Base-by-base conservation (phyloP, 2,113 vertebrate species). In the Tragelaphus scriptus region DNA sequence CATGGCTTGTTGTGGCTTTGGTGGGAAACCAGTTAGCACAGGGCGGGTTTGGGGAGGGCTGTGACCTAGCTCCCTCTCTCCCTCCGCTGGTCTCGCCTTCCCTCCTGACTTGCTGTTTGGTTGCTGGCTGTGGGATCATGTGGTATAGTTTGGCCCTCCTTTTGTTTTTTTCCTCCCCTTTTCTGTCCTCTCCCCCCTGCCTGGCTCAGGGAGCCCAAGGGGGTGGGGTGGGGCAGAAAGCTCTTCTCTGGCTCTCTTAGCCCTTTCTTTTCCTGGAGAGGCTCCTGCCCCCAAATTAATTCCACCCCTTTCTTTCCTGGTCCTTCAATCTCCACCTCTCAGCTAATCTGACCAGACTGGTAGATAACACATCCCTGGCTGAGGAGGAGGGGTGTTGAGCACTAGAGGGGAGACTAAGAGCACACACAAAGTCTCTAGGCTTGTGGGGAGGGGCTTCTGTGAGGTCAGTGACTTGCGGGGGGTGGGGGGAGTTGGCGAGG, bases 51-150 rank as follows among this genome's bases (percentile, higher is more conserved):
- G 55, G 68, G 86, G 89, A 6, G 63, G 56, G 30, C 93, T 95
- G 58, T 59, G 91, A 92, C 55, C 49, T 89, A 79, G 32, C 86
- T 87, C 10, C 56, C 2, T 82, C 59, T 40, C 49, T 75, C 47
- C 63, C 56, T 86, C 55, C 53, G 71, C 71, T 87, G 58, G 93
- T 92, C 91, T 49, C 12, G 61, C 30, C 90, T 96, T 87, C 40
- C 88, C 91, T 94, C 97, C 81, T 93, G 98, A 98, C 96, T 97
- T 94, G 91, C 97, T 93, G 77, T 97, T 95, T 97, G 95, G 94
- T 92, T 44, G 89, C 90, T 91, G 95, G 94, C 82, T 92, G 85
- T 96, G 96, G 94, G 77, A 61, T 98, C 96, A 96, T 96, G 97
- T 96, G 98, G 85, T 90, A 26, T 61, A 71, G 84, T 88, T 85